Percentiles rank a stretch among this genome's conserved stretches.
Conservation (phyloP, 1,140 invertebrate genomes). For the Macrobrachium nipponense region DNA sequence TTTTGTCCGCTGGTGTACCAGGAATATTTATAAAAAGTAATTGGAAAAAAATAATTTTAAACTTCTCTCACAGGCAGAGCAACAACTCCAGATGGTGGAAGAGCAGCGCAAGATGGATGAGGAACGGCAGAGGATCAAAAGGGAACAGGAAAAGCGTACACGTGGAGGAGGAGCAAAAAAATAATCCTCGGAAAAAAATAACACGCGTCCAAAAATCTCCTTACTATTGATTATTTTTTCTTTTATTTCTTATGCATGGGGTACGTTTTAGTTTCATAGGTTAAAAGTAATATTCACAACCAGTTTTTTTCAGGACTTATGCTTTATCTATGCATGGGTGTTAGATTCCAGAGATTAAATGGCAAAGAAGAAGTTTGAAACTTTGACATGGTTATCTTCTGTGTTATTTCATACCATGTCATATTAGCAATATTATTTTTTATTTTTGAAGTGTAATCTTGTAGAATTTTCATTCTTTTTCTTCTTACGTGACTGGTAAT, state of each 20-base stretch:
- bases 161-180: conserved; percentile 98
- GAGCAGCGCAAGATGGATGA: conserved; percentile 96
- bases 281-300: not conserved
- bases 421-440: too few relatives aligned
- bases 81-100: conserved; percentile 95
- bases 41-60: too few relatives aligned
- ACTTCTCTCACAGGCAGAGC: conserved; percentile 82
- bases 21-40: too few relatives aligned
- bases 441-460: too few relatives aligned
- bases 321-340: not conserved
- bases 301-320: conserved; percentile 14
- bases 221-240: conserved; percentile 67
- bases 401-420: too few relatives aligned
- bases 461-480: too few relatives aligned
- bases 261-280: conserved; percentile 14
- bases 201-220: conserved; percentile 93
- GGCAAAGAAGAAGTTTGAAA: too few relatives aligned
- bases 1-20: too few relatives aligned
- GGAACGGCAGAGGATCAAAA: conserved; percentile 90
- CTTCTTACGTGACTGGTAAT: too few relatives aligned
- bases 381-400: too few relatives aligned
- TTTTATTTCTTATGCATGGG: conserved; percentile 19
- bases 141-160: conserved; percentile 89
- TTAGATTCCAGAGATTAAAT: too few relatives aligned
- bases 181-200: conserved; percentile 96